Percentiles rank a stretch among this genome's conserved stretches.
phyloP scores from a whole-genome alignment of 1,140 invertebrate species.

The Melanaphis sacchari region DNA sequence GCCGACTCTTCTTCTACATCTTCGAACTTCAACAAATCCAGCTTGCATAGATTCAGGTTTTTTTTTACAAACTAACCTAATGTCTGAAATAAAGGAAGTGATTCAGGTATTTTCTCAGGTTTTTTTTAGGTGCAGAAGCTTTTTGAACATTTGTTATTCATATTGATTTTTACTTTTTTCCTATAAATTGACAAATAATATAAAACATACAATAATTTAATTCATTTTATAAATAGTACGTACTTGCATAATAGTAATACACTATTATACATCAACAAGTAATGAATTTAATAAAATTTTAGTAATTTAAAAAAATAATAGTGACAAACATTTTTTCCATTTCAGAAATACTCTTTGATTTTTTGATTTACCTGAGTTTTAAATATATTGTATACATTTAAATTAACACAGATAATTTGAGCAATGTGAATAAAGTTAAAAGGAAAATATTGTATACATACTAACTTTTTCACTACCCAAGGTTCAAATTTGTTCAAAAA shows the following conservation, averaged over 20 bases:
- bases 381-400: background rate
- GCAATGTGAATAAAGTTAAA: background rate
- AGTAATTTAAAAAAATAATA: background rate
- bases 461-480: conserved; percentile 28
- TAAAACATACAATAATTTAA: background rate
- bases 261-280: background rate
- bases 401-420: background rate
- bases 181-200: background rate
- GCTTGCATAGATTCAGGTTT: conserved; percentile 42
- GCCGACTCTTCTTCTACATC: conserved; percentile 26
- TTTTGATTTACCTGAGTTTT: conserved; percentile 35
- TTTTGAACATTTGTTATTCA: background rate
- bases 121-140: background rate
- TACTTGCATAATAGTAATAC: background rate
- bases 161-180: conserved; percentile 24
- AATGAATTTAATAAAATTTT: background rate
- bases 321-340: conserved; percentile 48
- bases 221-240: background rate
- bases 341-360: conserved; percentile 28
- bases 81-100: background rate
- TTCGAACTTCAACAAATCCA: conserved; percentile 39
- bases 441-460: conserved; percentile 1
- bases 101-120: background rate
- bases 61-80: conserved; percentile 50
- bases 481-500: background rate